phyloP scores from a whole-genome alignment of 2,888 invertebrate genomes.

The Operophtera brumata region DNA sequence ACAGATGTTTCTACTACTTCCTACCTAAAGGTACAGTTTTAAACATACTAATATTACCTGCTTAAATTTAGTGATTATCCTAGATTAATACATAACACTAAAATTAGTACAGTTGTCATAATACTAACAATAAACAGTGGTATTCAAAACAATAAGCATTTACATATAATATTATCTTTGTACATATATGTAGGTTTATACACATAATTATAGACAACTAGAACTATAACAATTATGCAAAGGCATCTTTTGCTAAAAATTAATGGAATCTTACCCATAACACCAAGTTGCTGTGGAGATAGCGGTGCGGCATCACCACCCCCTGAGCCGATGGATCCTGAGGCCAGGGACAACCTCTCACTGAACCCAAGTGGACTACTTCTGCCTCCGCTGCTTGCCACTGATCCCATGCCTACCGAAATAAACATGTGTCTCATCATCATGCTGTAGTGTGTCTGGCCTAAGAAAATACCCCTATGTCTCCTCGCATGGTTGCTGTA shows the following conservation, averaged over 20 bases:
- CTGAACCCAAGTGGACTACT: constrained; percentile 82
- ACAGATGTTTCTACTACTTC: no score
- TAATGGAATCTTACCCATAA: constrained; percentile 87
- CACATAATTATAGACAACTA: constrained; percentile 57
- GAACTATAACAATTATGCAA: constrained; percentile 30
- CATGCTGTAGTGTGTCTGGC: no score
- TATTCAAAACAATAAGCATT: constrained; percentile 23
- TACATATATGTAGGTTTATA: constrained; percentile 32
- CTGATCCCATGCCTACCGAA: constrained; percentile 80
- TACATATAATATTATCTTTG: background rate
- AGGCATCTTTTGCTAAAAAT: background rate
- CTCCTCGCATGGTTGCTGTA: no score
- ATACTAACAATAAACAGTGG: constrained; percentile 20
- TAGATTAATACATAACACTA: background rate
- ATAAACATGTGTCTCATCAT: background rate
- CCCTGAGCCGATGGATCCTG: constrained; percentile 82
- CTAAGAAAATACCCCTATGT: no score
- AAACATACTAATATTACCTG: no score
- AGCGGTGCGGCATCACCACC: constrained; percentile 83
- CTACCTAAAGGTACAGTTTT: no score
- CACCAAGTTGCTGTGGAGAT: constrained; percentile 93
- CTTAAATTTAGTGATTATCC: background rate
- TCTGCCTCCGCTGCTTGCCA: constrained; percentile 84
- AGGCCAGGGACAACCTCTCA: constrained; percentile 85
- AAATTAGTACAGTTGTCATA: background rate